Evolutionary conservation across 2,888 invertebrate genomes (phyloP).

Genomic region (Eilema sororculum): DNA sequence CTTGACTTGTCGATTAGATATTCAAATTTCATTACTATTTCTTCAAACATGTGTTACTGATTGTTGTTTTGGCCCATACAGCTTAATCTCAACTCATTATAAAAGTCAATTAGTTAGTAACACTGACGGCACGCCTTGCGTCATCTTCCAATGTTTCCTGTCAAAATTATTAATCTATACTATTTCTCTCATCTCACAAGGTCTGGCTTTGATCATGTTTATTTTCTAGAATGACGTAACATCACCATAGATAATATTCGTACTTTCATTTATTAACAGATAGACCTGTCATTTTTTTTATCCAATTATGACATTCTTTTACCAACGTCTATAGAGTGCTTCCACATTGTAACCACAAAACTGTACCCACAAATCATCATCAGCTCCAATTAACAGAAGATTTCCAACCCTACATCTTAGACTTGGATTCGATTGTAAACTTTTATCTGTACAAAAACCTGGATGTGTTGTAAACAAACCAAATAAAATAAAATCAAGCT

Average conservation of each 20-base stretch:
- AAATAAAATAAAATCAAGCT: background rate
- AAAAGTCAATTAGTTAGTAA: slow-evolving; percentile 42
- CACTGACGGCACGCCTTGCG: slow-evolving; percentile 37
- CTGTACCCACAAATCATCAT: too few relatives aligned
- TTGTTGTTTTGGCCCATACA: slow-evolving; percentile 34
- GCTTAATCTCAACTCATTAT: slow-evolving; percentile 49
- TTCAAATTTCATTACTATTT: slow-evolving; percentile 16
- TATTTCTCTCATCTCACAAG: slow-evolving; percentile 46
- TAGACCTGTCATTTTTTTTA: background rate
- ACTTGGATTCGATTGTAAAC: background rate
- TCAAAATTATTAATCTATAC: slow-evolving; percentile 54
- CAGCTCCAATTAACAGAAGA: background rate
- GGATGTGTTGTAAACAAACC: background rate
- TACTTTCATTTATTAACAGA: background rate
- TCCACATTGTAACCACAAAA: too few relatives aligned
- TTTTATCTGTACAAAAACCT: background rate
- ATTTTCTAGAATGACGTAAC: slow-evolving; percentile 50
- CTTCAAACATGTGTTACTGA: slow-evolving; percentile 29
- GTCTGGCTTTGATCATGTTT: slow-evolving; percentile 42
- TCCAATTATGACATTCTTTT: background rate
- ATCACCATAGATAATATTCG: background rate
- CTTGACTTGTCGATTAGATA: background rate
- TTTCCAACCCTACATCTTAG: background rate
- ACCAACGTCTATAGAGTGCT: background rate
- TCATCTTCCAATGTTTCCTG: slow-evolving; percentile 46